Base-by-base conservation (phyloP, 2,113 vertebrate species). In the Strix uralensis region DNA sequence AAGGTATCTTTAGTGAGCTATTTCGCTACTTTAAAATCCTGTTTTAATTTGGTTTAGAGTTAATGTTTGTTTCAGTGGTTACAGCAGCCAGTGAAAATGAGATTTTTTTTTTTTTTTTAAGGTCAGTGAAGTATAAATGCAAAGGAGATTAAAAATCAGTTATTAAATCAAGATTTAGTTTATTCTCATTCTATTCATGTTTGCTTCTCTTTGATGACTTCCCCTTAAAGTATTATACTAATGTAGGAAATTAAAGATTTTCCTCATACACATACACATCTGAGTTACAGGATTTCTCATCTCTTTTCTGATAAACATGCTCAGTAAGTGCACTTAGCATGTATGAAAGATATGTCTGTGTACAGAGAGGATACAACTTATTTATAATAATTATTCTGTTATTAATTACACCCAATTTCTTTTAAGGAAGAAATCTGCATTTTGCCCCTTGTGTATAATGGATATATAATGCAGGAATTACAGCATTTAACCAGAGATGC, bases 81-180 rank as follows among this genome's bases (percentile, higher is more conserved):
- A 30, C 20, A 82, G 54, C 62, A 95, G 57, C 26, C 44, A 72
- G 46, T 83, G 81, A 90, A 94, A 80, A 94, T 54, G 30, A 93
- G 27, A 15, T 54, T 26, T 80, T 0, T 54, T 62, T 9, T 17
- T 67, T 61, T 85, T 79, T 66, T 72, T 66, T 55, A n/a, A 63
- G 19, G n/a, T 91, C 89, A 90, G 21, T 87, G 59, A 95, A 95
- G 70, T 86, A 87, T 84, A 89, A 96, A 84, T 69, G 40, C 20
- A 85, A 94, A 87, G 32, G 47, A 89, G 57, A 87, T 95, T 94
- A 87, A 90, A 75, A 81, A 95, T 91, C 34, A 89, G n/a, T 74
- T 84, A 94, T 84, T 94, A 89, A 94, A 84, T 94, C 65, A 94
- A 75, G 44, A 65, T 75, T 94, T 92, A 36, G 77, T 87, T 91